Conservation (phyloP, 2,888 invertebrate genomes). For the Melipona beecheii region DNA sequence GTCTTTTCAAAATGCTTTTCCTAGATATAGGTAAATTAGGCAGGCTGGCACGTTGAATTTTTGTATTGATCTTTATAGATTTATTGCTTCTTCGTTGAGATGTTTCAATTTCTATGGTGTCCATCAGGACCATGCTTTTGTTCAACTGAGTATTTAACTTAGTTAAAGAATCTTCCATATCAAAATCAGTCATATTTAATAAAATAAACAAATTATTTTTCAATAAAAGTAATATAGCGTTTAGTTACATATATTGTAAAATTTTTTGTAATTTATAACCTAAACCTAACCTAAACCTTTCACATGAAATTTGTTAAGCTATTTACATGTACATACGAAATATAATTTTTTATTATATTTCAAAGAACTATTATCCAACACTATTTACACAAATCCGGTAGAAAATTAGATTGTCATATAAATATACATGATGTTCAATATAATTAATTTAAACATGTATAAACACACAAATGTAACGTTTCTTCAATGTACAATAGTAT, state of each 20-base stretch:
- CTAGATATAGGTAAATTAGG: conserved; percentile 26
- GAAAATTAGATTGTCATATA: background rate
- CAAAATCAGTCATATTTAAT: conserved; percentile 48
- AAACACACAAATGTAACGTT: background rate
- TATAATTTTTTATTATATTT: background rate
- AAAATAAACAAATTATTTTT: background rate
- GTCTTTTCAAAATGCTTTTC: conserved; percentile 65
- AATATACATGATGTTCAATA: background rate
- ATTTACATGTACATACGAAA: background rate
- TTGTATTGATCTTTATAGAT: conserved; percentile 65
- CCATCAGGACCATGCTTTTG: conserved; percentile 73
- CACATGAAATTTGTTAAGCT: background rate
- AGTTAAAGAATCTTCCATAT: conserved; percentile 67
- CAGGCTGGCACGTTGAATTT: conserved; percentile 22
- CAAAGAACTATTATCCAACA: background rate
- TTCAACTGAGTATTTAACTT: conserved; percentile 74
- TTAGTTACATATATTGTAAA: background rate
- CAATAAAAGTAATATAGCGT: no score
- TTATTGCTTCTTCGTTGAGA: conserved; percentile 36
- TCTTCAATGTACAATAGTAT: background rate
- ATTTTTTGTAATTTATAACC: background rate
- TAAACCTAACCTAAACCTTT: no score
- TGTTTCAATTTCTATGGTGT: conserved; percentile 44
- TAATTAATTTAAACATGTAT: background rate
- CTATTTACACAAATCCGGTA: background rate